phyloP scores from a whole-genome alignment of 1,140 invertebrate species.

The Drosophila suzukii region DNA sequence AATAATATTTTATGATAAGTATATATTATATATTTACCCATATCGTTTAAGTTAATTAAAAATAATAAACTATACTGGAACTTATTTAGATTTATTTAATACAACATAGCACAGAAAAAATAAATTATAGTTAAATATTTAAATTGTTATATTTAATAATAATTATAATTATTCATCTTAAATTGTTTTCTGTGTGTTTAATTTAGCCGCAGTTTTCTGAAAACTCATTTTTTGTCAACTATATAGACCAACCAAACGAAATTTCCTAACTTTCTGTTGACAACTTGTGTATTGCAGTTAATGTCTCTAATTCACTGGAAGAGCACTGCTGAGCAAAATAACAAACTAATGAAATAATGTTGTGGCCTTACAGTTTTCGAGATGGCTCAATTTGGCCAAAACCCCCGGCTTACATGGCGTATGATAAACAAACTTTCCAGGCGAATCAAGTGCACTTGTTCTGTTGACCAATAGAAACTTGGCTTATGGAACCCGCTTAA shows the following conservation, averaged over 20 bases:
- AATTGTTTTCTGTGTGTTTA: background rate
- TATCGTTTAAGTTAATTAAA: no score
- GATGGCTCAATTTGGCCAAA: constrained; percentile 1
- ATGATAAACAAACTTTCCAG: constrained; percentile 61
- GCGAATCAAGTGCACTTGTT: constrained; percentile 14
- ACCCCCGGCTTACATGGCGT: constrained; percentile 43
- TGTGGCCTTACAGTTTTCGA: constrained; percentile 16
- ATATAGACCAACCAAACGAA: background rate
- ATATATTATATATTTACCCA: no score
- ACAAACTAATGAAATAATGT: constrained; percentile 18
- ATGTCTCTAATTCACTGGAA: background rate
- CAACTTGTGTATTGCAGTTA: constrained; percentile 3
- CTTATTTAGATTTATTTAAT: no score
- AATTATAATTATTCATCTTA: no score
- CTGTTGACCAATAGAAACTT: constrained; percentile 30
- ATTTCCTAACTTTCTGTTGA: background rate
- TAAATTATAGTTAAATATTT: no score
- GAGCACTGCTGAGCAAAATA: background rate
- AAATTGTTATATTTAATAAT: no score
- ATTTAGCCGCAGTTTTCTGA: background rate
- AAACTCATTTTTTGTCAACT: background rate
- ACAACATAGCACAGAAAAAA: no score
- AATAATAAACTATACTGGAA: no score
- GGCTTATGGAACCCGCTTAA: constrained; percentile 30
- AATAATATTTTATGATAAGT: no score